Evolutionary conservation across 2,113 vertebrate genomes (phyloP).

Genomic region (Pterocles gutturalis): DNA sequence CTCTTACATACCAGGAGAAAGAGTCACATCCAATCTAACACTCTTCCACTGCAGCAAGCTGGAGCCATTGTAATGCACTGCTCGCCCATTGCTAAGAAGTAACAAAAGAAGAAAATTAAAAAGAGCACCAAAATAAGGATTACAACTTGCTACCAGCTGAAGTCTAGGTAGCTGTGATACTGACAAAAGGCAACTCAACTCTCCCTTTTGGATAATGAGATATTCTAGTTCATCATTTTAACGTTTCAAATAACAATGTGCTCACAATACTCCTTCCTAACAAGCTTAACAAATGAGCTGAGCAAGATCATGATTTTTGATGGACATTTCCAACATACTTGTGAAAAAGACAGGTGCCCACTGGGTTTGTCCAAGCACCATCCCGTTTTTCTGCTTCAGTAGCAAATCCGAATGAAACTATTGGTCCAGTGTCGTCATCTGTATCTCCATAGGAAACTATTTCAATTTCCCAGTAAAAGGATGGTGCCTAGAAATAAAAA

Average conservation of each 20-base stretch:
- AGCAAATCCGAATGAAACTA: conserved; percentile 97
- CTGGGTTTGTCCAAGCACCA: conserved; percentile 98
- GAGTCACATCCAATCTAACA: conserved; percentile 92
- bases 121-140: neutral
- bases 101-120: conserved; percentile 8
- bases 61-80: conserved; percentile 98
- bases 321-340: conserved; percentile 81
- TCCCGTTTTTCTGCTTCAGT: conserved; percentile 97
- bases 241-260: neutral
- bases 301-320: neutral
- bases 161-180: neutral
- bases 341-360: conserved; percentile 97
- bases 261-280: neutral
- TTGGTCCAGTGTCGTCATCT: conserved; percentile 96
- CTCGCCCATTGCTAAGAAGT: conserved; percentile 89
- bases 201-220: neutral
- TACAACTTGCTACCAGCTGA: neutral
- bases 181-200: neutral
- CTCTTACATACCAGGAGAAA: conserved; percentile 88
- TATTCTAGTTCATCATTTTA: neutral
- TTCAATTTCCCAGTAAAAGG: conserved; percentile 99
- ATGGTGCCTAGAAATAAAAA: conserved; percentile 86
- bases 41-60: conserved; percentile 99
- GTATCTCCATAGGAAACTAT: conserved; percentile 97
- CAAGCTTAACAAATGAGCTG: neutral